These are phyloP conservation scores for Poeciliopsis prolifica DNA, from an alignment of 2,113 vertebrate species.

Conservation along the genomic window DNA sequence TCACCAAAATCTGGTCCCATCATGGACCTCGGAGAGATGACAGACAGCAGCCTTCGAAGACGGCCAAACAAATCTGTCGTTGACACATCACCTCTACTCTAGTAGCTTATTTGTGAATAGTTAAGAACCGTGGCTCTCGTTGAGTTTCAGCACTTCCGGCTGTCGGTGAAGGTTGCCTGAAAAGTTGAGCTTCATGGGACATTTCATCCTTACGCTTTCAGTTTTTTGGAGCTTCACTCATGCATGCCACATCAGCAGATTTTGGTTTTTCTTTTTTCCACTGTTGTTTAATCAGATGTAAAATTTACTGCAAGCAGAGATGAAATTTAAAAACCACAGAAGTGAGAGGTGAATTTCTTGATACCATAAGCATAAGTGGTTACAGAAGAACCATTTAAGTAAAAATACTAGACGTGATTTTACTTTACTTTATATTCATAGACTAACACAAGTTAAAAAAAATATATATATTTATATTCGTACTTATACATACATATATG, in stretches of 20 bases:
- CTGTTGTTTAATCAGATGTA: conserved; percentile 6
- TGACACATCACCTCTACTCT: not conserved
- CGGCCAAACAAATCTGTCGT: conserved; percentile 6
- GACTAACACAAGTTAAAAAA: too few species aligned
- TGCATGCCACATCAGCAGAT: not conserved
- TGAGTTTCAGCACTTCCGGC: not conserved
- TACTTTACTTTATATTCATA: too few species aligned
- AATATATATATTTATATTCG: not conserved
- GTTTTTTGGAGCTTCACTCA: not conserved
- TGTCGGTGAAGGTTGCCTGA: not conserved
- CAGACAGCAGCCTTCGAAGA: conserved; percentile 6
- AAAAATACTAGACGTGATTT: too few species aligned
- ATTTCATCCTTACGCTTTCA: conserved; percentile 9
- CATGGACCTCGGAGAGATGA: not conserved
- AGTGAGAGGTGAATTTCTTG: not conserved
- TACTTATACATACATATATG: too few species aligned
- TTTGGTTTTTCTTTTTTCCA: not conserved
- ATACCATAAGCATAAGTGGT: too few species aligned
- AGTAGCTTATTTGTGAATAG: conserved; percentile 9
- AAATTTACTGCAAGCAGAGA: conserved; percentile 7
- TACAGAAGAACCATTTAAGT: too few species aligned
- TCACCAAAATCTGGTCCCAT: not conserved
- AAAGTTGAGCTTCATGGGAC: conserved; percentile 1
- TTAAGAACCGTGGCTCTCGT: not conserved
- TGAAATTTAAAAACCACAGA: not conserved